Conservation (phyloP, 2,888 invertebrate genomes). For the Belgica antarctica region DNA sequence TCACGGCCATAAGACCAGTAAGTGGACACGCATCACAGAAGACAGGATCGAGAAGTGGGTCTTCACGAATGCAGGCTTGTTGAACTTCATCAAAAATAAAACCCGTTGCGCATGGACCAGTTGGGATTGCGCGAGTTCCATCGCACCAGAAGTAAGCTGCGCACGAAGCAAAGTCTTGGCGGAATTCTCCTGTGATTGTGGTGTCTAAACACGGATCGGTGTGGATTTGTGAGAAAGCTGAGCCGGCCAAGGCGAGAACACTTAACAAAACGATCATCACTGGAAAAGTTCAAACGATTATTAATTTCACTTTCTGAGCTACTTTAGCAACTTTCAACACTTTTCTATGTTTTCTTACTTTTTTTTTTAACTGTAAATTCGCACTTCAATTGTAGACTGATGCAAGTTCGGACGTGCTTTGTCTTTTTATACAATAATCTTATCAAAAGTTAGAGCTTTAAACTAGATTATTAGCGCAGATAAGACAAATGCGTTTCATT, state of each 20-base stretch:
- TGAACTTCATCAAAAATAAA: neutral
- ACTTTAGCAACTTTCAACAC: too few species aligned
- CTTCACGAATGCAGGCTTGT: neutral
- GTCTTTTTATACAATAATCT: too few species aligned
- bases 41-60: too few species aligned
- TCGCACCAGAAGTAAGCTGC: neutral
- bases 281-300: too few species aligned
- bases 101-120: neutral
- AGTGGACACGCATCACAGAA: neutral
- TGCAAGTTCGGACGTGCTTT: too few species aligned
- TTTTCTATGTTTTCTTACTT: too few species aligned
- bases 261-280: neutral
- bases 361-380: too few species aligned
- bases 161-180: neutral
- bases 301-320: too few species aligned
- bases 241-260: neutral
- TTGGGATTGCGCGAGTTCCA: neutral
- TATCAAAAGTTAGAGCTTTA: too few species aligned
- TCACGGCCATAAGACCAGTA: neutral
- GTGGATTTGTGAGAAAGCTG: neutral
- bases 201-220: neutral
- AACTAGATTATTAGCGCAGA: too few species aligned
- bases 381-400: too few species aligned
- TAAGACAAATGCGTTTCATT: too few species aligned
- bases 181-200: neutral